Evolutionary conservation across 2,888 invertebrate genomes (phyloP).

Genomic region (Lamellibrachia satsuma): DNA sequence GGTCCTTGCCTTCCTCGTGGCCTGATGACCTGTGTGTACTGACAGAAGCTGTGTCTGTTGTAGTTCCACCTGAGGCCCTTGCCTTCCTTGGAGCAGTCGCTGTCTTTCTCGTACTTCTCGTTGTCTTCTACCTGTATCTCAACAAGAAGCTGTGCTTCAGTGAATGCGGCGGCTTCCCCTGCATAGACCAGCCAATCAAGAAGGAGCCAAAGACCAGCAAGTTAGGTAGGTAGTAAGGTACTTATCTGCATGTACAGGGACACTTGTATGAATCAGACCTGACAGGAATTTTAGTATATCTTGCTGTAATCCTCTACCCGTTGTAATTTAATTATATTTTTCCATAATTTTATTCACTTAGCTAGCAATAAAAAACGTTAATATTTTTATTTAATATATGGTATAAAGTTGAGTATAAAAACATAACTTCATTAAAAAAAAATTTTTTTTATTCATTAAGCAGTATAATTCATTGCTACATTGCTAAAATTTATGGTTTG

Average conservation of each 20-base stretch:
- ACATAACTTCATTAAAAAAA: no score
- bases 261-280: not conserved
- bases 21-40: constrained; percentile 52
- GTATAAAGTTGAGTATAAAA: no score
- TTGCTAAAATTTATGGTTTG: no score
- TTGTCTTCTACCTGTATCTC: constrained; percentile 86
- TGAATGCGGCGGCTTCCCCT: constrained; percentile 71
- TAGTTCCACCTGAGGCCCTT: constrained; percentile 82
- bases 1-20: constrained; percentile 72
- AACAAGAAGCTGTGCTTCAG: constrained; percentile 81
- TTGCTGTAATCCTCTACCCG: not conserved
- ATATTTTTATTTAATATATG: no score
- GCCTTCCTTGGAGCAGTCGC: constrained; percentile 88
- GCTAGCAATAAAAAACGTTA: no score
- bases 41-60: constrained; percentile 48
- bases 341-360: no score
- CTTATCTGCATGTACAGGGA: not conserved
- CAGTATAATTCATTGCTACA: no score
- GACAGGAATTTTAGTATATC: not conserved
- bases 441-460: no score
- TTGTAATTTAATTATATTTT: no score
- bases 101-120: constrained; percentile 82
- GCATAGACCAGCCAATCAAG: constrained; percentile 71
- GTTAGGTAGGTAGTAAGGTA: not conserved
- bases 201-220: constrained; percentile 30